These are phyloP conservation scores for Pantelozetes paolii DNA, from an alignment of 2,888 invertebrate species.

Conservation along the genomic window DNA sequence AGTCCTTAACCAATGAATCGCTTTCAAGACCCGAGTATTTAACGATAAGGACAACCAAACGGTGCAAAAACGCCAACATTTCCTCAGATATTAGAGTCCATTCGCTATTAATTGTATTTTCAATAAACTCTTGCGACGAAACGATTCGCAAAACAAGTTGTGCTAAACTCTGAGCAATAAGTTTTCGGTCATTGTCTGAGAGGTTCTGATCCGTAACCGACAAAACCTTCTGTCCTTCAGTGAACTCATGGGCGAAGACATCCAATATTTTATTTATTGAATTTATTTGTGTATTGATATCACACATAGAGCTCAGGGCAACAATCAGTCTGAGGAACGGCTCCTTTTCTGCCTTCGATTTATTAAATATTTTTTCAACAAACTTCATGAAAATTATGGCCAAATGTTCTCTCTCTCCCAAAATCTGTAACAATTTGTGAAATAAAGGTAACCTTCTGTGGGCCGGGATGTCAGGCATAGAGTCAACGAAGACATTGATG, in stretches of 20 bases:
- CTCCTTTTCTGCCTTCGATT: slow-evolving; percentile 57
- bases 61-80: neutral
- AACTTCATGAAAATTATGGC: slow-evolving; percentile 50
- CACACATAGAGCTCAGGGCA: slow-evolving; percentile 34
- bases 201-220: neutral
- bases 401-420: slow-evolving; percentile 56
- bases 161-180: slow-evolving; percentile 15
- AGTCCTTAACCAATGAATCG: neutral
- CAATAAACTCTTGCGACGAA: neutral
- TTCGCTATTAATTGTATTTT: neutral
- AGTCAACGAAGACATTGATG: slow-evolving; percentile 76
- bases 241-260: neutral
- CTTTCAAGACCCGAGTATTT: neutral
- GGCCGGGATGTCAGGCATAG: slow-evolving; percentile 84
- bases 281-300: slow-evolving; percentile 26
- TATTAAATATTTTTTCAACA: slow-evolving; percentile 51
- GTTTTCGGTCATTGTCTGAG: slow-evolving; percentile 2
- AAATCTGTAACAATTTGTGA: slow-evolving; percentile 63
- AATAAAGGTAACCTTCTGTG: slow-evolving; percentile 81
- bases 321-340: slow-evolving; percentile 34
- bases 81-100: neutral
- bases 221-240: neutral
- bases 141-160: slow-evolving; percentile 6
- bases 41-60: neutral
- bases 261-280: slow-evolving; percentile 20